Base-by-base conservation (phyloP, 2,113 vertebrate genomes). In the Tetrax tetrax region DNA sequence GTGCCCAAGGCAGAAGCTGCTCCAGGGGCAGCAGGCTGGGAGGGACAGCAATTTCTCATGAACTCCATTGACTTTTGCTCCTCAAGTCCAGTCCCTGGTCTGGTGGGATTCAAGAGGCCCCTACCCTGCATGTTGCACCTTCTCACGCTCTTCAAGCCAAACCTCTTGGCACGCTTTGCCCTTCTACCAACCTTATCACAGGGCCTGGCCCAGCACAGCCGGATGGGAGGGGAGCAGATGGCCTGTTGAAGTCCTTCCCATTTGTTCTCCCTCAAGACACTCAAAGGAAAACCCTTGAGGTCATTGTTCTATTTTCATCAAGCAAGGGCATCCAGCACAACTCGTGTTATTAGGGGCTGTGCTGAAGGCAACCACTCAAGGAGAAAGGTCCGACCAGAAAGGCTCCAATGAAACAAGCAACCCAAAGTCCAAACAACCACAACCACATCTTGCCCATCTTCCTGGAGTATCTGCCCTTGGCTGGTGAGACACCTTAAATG, bases 161-260 rank as follows among this genome's bases (percentile, higher is more conserved):
- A 82, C 28, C 24, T 91, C 23, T 83, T 50, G 87, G 59, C 75
- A 60, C 2, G 3, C 21, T 33, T 61, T 7, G 0, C 50, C 50
- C 37, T 41, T 70, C 91, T 89, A 22, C 87, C 89, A 91, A 56
- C 72, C 51, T 84, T 74, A 23, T 31, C 28, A 5, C 37, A 66
- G 71, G 47, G 91, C 75, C 70, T 68, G 66, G 85, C 69, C 60
- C 81, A 77, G 41, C 10, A 3, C 4, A 29, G 75, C 76, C 41
- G n/a, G 93, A 95, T 94, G 96, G 91, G 93, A 96, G 91, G 91
- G 91, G 92, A 91, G 80, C 89, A 81, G 64, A 89, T 75, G 51
- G 27, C 22, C 68, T 1, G 0, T 28, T 53, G 5, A 10, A 83
- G 56, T 74, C 84, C 60, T 93, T 94, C 89, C 91, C 68, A 81